These are phyloP conservation scores for Chlorodrepanis virens DNA, from an alignment of 2,113 vertebrate genomes.

Conservation along the genomic window DNA sequence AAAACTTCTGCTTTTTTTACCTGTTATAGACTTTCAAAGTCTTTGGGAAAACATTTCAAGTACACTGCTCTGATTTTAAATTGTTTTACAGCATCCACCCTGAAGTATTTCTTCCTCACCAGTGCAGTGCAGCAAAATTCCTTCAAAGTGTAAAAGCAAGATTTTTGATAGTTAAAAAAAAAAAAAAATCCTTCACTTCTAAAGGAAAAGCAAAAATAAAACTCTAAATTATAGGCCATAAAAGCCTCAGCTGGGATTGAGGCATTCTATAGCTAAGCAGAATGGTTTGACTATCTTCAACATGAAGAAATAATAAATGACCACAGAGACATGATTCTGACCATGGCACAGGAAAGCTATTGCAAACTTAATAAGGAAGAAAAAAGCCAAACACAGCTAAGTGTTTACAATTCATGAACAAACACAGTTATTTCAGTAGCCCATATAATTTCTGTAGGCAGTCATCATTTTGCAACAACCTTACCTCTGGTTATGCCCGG, in stretches of 20 bases:
- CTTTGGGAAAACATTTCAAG: neutral
- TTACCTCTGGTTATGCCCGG: neutral
- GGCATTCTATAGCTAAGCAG: neutral
- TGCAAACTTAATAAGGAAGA: neutral
- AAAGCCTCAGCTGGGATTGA: neutral
- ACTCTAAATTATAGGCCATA: neutral
- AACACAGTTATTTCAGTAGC: neutral
- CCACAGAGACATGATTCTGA: neutral
- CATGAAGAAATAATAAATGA: accelerated
- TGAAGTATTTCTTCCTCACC: neutral
- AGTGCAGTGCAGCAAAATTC: neutral
- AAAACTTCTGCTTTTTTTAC: neutral
- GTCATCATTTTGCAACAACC: neutral
- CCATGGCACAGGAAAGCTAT: accelerated
- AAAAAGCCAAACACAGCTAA: neutral
- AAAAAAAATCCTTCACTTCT: neutral
- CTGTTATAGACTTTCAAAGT: neutral
- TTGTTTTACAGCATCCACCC: neutral
- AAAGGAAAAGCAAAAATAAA: neutral
- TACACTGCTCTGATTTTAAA: neutral
- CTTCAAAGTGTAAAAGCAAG: neutral
- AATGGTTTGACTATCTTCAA: neutral
- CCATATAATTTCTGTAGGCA: neutral
- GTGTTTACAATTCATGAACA: neutral
- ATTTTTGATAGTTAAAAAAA: neutral